These are phyloP conservation scores for Xylota sylvarum DNA, from an alignment of 2,888 invertebrate species.

Conservation along the genomic window DNA sequence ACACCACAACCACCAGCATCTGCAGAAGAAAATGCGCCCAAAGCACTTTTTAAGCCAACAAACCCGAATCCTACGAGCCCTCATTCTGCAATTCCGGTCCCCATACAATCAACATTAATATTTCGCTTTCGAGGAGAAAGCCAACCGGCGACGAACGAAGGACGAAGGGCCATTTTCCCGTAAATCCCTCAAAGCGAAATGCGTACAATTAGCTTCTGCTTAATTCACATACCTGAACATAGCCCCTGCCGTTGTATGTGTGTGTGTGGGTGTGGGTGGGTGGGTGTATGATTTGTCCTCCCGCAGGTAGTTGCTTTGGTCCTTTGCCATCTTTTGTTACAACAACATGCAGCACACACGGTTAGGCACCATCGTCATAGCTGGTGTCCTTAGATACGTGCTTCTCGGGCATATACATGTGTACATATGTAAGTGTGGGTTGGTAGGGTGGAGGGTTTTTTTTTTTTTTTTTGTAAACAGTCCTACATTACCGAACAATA, in stretches of 20 bases:
- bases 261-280: background rate
- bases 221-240: constrained; percentile 36
- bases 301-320: constrained; percentile 46
- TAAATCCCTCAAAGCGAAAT: constrained; percentile 63
- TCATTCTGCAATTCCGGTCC: background rate
- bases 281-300: no score
- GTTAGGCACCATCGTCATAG: background rate
- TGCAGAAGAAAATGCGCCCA: constrained; percentile 30
- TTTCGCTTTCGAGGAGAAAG: constrained; percentile 5
- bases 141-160: background rate
- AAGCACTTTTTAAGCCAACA: constrained; percentile 44
- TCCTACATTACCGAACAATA: constrained; percentile 20
- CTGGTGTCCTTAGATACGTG: constrained; percentile 15
- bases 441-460: background rate
- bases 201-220: constrained; percentile 66
- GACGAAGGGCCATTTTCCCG: constrained; percentile 26
- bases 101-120: constrained; percentile 26
- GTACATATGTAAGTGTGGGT: background rate
- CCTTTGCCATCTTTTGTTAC: constrained; percentile 29
- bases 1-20: constrained; percentile 14
- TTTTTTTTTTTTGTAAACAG: background rate
- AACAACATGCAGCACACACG: constrained; percentile 6
- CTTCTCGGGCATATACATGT: background rate
- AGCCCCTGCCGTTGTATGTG: background rate
- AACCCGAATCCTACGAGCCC: background rate